These are phyloP conservation scores for Glaucidium brasilianum DNA, from an alignment of 2,113 vertebrate species.

Conservation along the genomic window DNA sequence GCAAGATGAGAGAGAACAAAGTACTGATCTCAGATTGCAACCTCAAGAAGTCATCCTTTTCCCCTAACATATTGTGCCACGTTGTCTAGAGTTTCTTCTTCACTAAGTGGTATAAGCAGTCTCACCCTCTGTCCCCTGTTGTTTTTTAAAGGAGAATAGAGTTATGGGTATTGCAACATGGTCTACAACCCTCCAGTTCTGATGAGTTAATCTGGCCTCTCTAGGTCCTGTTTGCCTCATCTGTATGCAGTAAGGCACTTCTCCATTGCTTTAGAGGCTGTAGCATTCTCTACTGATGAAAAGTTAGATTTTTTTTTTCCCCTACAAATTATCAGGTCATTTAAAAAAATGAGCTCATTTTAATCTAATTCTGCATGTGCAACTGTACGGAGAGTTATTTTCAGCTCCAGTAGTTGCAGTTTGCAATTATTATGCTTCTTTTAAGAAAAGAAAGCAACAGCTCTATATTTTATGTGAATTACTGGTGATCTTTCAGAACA, in stretches of 20 bases:
- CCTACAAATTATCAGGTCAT: slow-evolving; percentile 71
- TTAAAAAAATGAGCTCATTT: slow-evolving; percentile 75
- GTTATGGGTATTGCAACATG: neutral
- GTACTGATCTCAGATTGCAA: rapidly evolving
- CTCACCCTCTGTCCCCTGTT: neutral
- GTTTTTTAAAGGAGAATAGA: neutral
- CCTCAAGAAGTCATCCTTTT: neutral
- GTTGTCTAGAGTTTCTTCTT: neutral
- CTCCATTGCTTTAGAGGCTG: neutral
- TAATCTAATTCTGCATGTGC: slow-evolving; percentile 74
- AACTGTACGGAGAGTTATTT: slow-evolving; percentile 76
- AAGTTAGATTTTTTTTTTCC: slow-evolving; percentile 1
- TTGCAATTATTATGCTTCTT: slow-evolving; percentile 69
- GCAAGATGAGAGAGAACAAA: neutral
- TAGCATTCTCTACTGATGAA: slow-evolving; percentile 55
- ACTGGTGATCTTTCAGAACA: slow-evolving; percentile 46
- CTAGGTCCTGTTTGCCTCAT: neutral
- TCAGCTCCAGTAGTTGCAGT: slow-evolving; percentile 71
- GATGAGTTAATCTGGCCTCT: neutral
- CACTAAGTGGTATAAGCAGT: no score
- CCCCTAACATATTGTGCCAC: rapidly evolving
- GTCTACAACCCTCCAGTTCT: neutral
- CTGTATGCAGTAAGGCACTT: neutral
- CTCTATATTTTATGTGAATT: slow-evolving; percentile 64
- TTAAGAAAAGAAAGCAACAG: slow-evolving; percentile 70